A percentile compares a stretch with the other conserved stretches of the same genome.
Conservation (phyloP, 2,113 vertebrate genomes). For the Oxyruncus cristatus region DNA sequence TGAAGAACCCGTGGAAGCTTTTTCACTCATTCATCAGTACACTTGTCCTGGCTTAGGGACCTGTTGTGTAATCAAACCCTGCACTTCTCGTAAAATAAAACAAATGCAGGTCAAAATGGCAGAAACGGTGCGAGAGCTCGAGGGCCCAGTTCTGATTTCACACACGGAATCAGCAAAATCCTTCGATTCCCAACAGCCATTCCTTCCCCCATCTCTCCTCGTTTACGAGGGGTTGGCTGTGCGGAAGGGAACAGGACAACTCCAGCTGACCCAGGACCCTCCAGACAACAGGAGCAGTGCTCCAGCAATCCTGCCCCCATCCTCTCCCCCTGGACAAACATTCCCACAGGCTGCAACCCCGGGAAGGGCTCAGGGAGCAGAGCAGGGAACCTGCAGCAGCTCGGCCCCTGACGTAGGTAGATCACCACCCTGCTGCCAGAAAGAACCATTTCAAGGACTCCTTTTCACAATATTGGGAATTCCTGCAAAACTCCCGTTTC, state of each 20-base stretch:
- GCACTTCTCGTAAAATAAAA: neutral
- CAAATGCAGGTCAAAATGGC: neutral
- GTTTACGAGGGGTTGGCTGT: rapidly evolving
- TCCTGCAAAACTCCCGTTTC: conserved; percentile 60
- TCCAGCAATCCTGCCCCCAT: neutral
- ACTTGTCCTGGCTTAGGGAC: neutral
- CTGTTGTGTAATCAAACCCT: neutral
- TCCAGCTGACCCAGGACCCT: neutral
- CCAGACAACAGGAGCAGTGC: neutral
- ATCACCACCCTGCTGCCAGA: conserved; percentile 11
- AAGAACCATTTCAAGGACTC: conserved; percentile 32
- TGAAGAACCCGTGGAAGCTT: neutral
- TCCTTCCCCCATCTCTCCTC: neutral
- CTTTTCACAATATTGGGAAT: conserved; percentile 55
- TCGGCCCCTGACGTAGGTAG: conserved; percentile 59
- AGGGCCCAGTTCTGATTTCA: neutral
- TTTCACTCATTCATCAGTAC: neutral
- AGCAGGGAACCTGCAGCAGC: conserved; percentile 41
- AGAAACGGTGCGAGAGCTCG: neutral
- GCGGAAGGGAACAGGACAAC: neutral
- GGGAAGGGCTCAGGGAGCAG: neutral
- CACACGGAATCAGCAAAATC: neutral
- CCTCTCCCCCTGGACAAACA: conserved; percentile 4
- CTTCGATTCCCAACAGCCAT: rapidly evolving
- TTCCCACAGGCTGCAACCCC: neutral